Base-by-base conservation (phyloP, 2,797 vertebrate species). In the Lagocephalus sceleratus region DNA sequence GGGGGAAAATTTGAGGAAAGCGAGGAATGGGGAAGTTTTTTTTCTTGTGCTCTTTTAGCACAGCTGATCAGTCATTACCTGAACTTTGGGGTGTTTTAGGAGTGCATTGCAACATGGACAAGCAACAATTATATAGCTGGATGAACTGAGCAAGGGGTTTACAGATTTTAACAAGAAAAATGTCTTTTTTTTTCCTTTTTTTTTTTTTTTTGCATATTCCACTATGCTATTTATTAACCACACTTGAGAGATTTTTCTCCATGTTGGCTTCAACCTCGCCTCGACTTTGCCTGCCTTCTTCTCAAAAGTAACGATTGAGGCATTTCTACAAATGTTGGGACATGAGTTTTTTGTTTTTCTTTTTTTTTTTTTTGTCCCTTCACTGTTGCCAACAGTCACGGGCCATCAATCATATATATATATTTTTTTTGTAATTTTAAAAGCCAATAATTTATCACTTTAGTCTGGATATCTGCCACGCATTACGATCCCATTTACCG, bases 211-310 rank as follows among this genome's bases (percentile, higher is more conserved):
- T 68, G 64, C 83, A 81, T 84, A 83, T 84, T 88, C 73, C 79
- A 81, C 66, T 54, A 64, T 80, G 72, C 85, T 88, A 88, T 89
- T 89, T 90, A 88, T 90, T 87, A 65, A 80, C 64, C 68, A 79
- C 78, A 82, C 75, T 85, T 86, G 81, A 89, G 88, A 88, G 85
- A 88, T 83, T 68, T 86, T 77, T 87, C 82, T 88, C 87, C 83
- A 85, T 83, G 83, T 78, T 82, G 82, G 81, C 78, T 80, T 66
- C 40, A 64, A 75, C 61, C 58, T 64, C 63, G 78, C 68, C 68
- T 78, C 82, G 68, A 75, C 73, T 81, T 83, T 78, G 75, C 73
- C 82, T 81, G 71, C 75, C 82, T 46, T 85, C 73, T 83, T 85
- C 66, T 83, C 75, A 77, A 82, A 35, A 82, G 79, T 80, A 74